Evolutionary conservation across 2,888 invertebrate species (phyloP).

Genomic region (Eilema griseolum): DNA sequence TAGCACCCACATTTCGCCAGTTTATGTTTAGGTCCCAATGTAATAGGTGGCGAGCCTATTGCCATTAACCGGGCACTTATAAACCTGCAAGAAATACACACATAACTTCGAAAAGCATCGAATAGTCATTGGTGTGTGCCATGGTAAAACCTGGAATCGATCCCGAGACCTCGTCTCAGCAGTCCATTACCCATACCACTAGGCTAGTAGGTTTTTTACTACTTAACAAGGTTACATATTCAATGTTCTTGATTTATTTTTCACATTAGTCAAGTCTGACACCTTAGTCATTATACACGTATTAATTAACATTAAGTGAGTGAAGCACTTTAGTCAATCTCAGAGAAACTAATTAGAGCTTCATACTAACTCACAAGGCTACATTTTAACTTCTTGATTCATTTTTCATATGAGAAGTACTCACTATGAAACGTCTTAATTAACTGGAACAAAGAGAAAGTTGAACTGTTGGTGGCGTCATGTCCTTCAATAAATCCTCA

Average conservation of each 20-base stretch:
- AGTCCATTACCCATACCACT: too few species aligned
- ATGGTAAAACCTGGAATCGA: too few species aligned
- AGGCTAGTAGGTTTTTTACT: too few species aligned
- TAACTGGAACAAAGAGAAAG: conserved; percentile 28
- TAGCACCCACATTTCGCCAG: too few species aligned
- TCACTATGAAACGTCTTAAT: conserved; percentile 23
- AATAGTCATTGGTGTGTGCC: too few species aligned
- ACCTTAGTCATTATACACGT: neutral
- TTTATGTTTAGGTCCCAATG: too few species aligned
- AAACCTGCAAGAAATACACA: too few species aligned
- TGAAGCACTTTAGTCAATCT: neutral
- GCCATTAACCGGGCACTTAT: too few species aligned
- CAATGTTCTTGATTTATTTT: conserved; percentile 25
- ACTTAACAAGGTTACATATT: neutral
- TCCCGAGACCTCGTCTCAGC: too few species aligned
- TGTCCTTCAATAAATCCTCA: conserved; percentile 24
- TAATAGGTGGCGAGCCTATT: too few species aligned
- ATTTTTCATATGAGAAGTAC: conserved; percentile 20
- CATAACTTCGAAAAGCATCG: too few species aligned
- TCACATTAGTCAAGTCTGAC: neutral
- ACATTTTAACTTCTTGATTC: conserved; percentile 12
- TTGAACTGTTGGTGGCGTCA: conserved; percentile 32
- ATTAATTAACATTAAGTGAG: neutral
- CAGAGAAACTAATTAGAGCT: neutral
- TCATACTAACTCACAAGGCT: conserved; percentile 1